Base-by-base conservation (phyloP, 2,797 vertebrate genomes). In the Geotrypetes seraphini region DNA sequence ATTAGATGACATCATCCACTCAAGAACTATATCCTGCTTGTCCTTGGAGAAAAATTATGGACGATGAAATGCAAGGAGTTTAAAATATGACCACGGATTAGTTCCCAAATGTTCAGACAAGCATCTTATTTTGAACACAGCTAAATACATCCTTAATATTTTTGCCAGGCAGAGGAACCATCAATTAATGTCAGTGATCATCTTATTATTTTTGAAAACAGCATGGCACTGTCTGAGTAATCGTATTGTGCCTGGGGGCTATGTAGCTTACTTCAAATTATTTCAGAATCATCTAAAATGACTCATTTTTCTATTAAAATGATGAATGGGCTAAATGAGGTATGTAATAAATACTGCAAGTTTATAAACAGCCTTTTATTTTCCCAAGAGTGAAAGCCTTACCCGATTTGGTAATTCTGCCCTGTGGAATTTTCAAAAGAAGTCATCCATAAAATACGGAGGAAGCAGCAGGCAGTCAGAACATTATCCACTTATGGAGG, bases 281-380 rank as follows among this genome's bases (percentile, higher is more conserved):
- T 67, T 82, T 78, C 63, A 72, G 68, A 83, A 64, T 66, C 72
- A 70, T 63, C 66, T 63, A 61, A 69, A 87, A 89, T 80, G 81
- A 87, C 85, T 83, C 67, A 72, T 85, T 90, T 90, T 91, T 86
- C 88, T 84, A 88, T 92, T 88, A 92, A 70, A 56, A 77, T 83
- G 76, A 92, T 88, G 84, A 89, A 86, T 73, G 84, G 81, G 84
- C 79, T 87, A 92, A 95, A 93, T 91, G 90, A 91, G 81, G 80
- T 88, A 86, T 87, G 83, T 87, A 91, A 96, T 91, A 91, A 91
- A 92, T 85, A 87, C 66, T 57, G 64, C 60, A 83, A 78, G 74
- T 90, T 84, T 86, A 84, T 86, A 92, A 91, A 91, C 85, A 87
- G 76, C 76, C 57, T 60, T 43, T 37, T 66, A 44, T 65, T 60